Base-by-base conservation (phyloP, 2,113 vertebrate species). In the Synodontis membranacea region DNA sequence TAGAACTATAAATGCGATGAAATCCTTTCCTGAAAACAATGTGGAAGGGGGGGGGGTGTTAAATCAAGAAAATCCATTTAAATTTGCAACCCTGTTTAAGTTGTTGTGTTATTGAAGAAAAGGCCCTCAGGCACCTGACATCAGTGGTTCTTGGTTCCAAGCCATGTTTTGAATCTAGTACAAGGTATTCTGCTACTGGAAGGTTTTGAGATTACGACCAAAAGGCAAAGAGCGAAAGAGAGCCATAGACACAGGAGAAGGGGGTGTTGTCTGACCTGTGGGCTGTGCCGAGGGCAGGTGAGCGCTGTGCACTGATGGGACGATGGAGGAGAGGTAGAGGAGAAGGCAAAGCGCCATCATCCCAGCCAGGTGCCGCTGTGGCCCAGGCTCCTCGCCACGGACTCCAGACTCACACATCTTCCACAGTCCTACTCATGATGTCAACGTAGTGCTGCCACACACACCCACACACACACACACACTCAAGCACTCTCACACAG, bases 261-360 rank as follows among this genome's bases (percentile, higher is more conserved):
- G 21, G 44, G n/a, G 25, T 62, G 25, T 60, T 28, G 89, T 88
- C 89, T 92, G 94, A 94, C 94, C 94, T 92, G 95, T 93, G 76
- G 94, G 93, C 89, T 91, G 92, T 23, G 94, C 85, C 0, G 91
- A 88, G 80, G 94, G 91, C 81, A 95, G 91, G 85, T 91, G 86
- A 83, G 92, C 94, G 23, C 93, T 90, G 42, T 94, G 82, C 23
- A 93, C 91, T 66, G 88, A 91, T 25, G 90, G 87, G 90, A 94
- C 89, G 70, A 94, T 37, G 80, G 91, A 90, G 86, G 93, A 84
- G 89, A 94, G 93, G 48, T 90, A 90, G 80, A 94, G 75, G 95
- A 88, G 92, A 94, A 95, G 91, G 95, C 92, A 31, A 89, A 93
- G 92, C 54, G 93, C 91, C 90, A 92, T 92, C 96, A 96, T 96